Evolutionary conservation across 2,797 vertebrate genomes (phyloP).

Genomic region (Alauda arvensis): DNA sequence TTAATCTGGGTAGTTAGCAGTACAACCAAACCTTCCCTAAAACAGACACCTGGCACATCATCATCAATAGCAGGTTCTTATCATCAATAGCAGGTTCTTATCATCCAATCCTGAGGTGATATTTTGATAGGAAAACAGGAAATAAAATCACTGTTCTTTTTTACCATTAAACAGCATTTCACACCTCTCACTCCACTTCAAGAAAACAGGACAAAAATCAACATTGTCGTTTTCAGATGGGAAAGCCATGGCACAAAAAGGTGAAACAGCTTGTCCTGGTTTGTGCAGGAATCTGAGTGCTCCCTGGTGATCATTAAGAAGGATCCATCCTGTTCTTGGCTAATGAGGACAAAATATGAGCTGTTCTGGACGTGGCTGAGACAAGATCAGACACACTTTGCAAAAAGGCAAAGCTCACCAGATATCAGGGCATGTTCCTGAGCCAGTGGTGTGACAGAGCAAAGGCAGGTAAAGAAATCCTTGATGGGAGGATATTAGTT

Average conservation of each 20-base stretch:
- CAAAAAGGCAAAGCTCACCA: background rate
- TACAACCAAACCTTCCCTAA: background rate
- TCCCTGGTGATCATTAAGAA: constrained; percentile 10
- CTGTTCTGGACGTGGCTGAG: background rate
- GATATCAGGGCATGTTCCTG: background rate
- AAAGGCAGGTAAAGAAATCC: background rate
- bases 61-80: too few relatives aligned
- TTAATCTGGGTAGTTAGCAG: background rate
- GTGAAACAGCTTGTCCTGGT: constrained; percentile 11
- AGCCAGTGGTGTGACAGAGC: background rate
- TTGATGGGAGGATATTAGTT: background rate
- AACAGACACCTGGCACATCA: background rate
- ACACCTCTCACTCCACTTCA: background rate
- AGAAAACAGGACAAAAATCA: background rate
- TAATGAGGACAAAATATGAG: constrained; percentile 24
- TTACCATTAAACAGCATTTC: background rate
- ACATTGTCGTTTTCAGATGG: background rate
- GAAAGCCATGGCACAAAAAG: background rate
- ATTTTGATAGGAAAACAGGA: background rate
- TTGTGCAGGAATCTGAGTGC: background rate
- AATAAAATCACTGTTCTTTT: background rate
- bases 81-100: background rate
- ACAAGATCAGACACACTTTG: background rate
- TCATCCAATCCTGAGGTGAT: background rate
- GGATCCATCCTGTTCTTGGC: background rate